Conservation (phyloP, 2,113 vertebrate species). For the Oreochromis spilurus region DNA sequence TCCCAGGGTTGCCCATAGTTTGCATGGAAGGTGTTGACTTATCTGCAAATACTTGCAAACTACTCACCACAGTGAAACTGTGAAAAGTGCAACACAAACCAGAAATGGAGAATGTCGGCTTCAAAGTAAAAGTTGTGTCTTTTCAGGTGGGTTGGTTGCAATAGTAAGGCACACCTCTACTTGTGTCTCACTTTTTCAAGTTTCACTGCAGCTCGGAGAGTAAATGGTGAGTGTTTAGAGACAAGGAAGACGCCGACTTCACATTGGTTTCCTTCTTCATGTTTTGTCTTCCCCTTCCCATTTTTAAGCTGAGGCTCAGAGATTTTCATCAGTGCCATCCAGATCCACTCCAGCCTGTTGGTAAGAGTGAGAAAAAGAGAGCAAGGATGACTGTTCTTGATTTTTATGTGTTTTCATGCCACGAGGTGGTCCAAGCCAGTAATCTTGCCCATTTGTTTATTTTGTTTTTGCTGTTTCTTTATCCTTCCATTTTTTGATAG, state of each 20-base stretch:
- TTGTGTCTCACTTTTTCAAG: too few species aligned
- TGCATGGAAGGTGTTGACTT: background rate
- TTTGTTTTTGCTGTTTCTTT: background rate
- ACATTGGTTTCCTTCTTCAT: background rate
- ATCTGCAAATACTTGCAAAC: background rate
- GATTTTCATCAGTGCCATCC: constrained; percentile 3
- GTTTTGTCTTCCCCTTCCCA: background rate
- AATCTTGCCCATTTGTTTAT: background rate
- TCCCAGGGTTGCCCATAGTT: background rate
- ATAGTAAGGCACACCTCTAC: too few species aligned
- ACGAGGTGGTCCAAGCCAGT: background rate
- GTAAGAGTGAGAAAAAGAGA: background rate
- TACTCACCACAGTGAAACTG: background rate
- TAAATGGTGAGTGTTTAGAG: too few species aligned
- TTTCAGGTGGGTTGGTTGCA: too few species aligned
- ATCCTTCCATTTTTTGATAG: background rate
- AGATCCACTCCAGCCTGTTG: constrained; percentile 47
- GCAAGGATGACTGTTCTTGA: background rate
- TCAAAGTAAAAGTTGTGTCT: background rate
- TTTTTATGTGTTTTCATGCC: background rate
- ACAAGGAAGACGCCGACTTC: too few species aligned
- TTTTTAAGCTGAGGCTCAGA: background rate
- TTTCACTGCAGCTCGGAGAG: too few species aligned
- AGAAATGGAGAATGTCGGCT: background rate
- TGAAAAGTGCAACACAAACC: background rate